These are phyloP conservation scores for Corythornis vintsioides DNA, from an alignment of 2,113 vertebrate genomes.

Conservation along the genomic window DNA sequence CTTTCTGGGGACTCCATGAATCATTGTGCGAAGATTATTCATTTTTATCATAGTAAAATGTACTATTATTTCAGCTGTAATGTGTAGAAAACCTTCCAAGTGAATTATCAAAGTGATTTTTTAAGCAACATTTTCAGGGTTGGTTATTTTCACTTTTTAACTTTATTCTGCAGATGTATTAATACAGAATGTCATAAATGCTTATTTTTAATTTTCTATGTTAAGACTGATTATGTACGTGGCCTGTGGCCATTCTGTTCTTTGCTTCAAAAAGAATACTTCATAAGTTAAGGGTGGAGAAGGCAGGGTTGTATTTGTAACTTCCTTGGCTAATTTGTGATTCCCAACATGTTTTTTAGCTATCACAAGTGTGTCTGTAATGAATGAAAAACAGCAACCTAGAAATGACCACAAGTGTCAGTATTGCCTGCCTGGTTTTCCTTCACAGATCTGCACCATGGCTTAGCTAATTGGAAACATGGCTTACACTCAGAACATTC, in stretches of 20 bases:
- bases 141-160: neutral
- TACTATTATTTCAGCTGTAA: neutral
- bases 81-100: neutral
- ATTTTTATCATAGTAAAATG: neutral
- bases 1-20: neutral
- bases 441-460: neutral
- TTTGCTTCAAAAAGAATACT: neutral
- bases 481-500: neutral
- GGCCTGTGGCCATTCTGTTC: neutral
- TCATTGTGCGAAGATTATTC: neutral
- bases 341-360: neutral
- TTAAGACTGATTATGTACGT: neutral
- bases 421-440: constrained; percentile 61
- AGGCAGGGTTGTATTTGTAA: neutral
- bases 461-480: neutral
- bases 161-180: neutral
- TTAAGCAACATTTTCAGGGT: neutral
- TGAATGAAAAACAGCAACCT: constrained; percentile 51
- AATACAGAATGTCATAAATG: neutral
- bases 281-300: neutral
- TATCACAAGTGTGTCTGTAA: neutral
- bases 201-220: neutral
- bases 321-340: neutral
- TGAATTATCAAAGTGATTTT: neutral
- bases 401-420: constrained; percentile 74